Evolutionary conservation across 2,113 vertebrate genomes (phyloP).

Genomic region (Heteronetta atricapilla): DNA sequence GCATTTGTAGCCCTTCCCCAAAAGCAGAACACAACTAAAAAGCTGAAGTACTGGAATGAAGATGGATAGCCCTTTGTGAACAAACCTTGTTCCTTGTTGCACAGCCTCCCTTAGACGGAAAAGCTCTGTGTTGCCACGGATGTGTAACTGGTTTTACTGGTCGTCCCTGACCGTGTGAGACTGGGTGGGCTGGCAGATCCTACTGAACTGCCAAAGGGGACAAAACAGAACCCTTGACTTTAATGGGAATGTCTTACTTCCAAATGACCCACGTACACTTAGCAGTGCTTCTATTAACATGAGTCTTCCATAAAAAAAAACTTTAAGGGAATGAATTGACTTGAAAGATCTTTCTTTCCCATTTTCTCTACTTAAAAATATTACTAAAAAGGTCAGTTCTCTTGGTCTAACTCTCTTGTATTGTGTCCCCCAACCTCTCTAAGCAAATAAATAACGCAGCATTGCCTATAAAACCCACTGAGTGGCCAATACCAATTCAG

Average conservation of each 20-base stretch:
- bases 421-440: not conserved
- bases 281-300: not conserved
- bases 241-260: conserved; percentile 6
- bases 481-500: not conserved
- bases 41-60: conserved; percentile 20
- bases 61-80: conserved; percentile 46
- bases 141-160: not conserved
- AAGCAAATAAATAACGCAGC: not conserved
- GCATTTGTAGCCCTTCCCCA: not conserved
- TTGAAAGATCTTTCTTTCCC: not conserved
- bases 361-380: not conserved
- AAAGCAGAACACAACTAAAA: not conserved
- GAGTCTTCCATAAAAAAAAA: not conserved
- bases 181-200: not conserved
- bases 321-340: not conserved
- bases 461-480: not conserved
- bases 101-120: not conserved
- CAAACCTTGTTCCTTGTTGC: conserved; percentile 7
- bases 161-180: not conserved
- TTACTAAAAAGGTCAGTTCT: not conserved
- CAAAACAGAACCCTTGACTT: conserved; percentile 14
- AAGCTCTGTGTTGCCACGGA: not conserved
- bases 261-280: not conserved
- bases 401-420: not conserved
- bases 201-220: not conserved